These are phyloP conservation scores for Plotosus lineatus DNA, from an alignment of 2,113 vertebrate genomes.

Conservation along the genomic window DNA sequence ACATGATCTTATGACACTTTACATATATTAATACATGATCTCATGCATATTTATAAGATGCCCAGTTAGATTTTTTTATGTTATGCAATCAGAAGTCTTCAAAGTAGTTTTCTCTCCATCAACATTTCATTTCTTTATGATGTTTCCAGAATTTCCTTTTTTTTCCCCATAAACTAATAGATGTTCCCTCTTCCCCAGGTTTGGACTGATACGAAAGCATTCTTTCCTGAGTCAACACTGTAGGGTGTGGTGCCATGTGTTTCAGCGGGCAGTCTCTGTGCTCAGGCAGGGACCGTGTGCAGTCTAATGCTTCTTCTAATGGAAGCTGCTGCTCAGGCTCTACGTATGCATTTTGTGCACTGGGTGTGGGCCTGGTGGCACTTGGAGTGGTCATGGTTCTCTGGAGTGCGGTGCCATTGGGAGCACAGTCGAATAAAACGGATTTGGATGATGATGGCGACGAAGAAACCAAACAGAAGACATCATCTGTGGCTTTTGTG, in stretches of 20 bases:
- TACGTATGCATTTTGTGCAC: conserved; percentile 89
- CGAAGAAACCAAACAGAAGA: conserved; percentile 69
- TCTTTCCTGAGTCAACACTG: too few species aligned
- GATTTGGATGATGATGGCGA: fast-evolving
- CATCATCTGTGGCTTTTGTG: conserved; percentile 87
- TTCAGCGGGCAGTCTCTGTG: conserved; percentile 64
- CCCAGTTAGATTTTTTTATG: too few species aligned
- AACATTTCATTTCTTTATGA: too few species aligned
- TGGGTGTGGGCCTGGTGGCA: conserved; percentile 88
- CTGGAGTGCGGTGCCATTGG: conserved; percentile 86
- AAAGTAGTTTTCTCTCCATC: too few species aligned
- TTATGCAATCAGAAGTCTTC: too few species aligned
- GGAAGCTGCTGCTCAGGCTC: conserved; percentile 73
- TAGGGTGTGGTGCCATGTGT: conserved; percentile 61
- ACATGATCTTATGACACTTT: too few species aligned
- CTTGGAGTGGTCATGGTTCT: conserved; percentile 94
- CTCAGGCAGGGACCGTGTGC: conserved; percentile 34
- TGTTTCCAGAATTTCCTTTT: neutral
- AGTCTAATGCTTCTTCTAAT: conserved; percentile 46
- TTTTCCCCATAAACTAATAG: neutral
- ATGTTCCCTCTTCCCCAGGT: conserved; percentile 5
- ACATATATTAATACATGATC: too few species aligned
- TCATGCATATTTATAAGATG: too few species aligned
- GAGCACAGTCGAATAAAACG: neutral
- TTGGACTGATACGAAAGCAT: neutral